Base-by-base conservation (phyloP, 2,888 invertebrate genomes). In the Mellilla xanthometata region DNA sequence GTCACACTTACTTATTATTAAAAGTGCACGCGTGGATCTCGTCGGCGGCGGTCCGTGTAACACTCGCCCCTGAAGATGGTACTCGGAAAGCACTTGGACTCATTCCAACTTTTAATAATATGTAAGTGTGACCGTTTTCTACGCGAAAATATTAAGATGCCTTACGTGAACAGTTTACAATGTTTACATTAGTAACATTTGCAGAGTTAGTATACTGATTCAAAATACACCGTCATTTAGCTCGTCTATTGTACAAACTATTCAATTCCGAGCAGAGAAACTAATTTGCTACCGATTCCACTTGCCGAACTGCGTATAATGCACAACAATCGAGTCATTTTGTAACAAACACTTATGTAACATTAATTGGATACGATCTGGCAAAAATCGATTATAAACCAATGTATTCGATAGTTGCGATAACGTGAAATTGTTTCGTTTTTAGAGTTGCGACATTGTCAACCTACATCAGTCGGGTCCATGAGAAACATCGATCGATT, bases 251-350 rank as follows among this genome's bases (percentile, higher is more conserved):
- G 31, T 35, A 12, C 22, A 10, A 22, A 27, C 26, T 32, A 38
- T 60, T 52, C 56, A 47, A 51, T 57, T 58, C 65, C 56, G 42
- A 58, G 57, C 66, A 73, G 73, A 65, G 72, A 78, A 79, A 76
- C 74, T 72, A 63, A 74, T 74, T 76, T 71, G 60, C 62, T 51
- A 65, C 62, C 55, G 68, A 66, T 61, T 64, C 58, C 58, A 53
- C 60, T 65, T 60, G 57, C 65, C 62, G 62, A 66, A 67, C 56
- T 39, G 53, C 58, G 49, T 46, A 61, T 60, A 66, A 65, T 65
- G 64, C 53, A 50, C 52, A 40, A 33, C 32, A 55, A 60, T 63
- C 56, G 58, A 61, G 61, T 47, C 42, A 55, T 65, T 63, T 67
- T 60, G 65, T 60, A 66, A 62, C 29, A 36, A 45, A 40, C 34